A percentile compares a stretch with the other conserved stretches of the same genome.
These are phyloP conservation scores for Xestoiulus laeticollis DNA, from an alignment of 2,888 invertebrate genomes.

Conservation along the genomic window DNA sequence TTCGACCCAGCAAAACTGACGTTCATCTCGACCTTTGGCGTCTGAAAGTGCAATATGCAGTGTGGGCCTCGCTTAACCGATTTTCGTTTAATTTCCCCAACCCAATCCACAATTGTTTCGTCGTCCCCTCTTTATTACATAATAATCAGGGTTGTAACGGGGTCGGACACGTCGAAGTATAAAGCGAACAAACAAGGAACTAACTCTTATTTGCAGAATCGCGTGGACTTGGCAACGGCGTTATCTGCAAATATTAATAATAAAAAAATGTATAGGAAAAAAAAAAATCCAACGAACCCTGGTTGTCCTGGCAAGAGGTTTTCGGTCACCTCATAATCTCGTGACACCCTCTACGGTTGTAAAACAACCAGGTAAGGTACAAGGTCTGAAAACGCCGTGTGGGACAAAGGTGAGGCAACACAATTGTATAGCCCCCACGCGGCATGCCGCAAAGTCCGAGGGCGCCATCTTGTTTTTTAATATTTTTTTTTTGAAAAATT, in stretches of 20 bases:
- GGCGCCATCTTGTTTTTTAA: background rate
- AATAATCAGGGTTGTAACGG: background rate
- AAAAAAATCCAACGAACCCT: background rate
- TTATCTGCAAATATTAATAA: constrained; percentile 1
- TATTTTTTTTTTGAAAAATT: background rate
- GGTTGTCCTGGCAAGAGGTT: background rate
- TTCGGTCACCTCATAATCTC: background rate
- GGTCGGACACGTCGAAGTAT: background rate
- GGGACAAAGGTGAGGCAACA: background rate
- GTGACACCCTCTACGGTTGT: background rate
- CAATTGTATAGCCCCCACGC: background rate
- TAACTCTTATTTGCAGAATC: background rate
- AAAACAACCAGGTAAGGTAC: background rate
- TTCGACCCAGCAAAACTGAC: too few species aligned
- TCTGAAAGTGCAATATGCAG: background rate
- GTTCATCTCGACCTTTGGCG: background rate
- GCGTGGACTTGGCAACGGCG: background rate
- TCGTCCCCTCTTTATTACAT: background rate
- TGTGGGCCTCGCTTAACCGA: background rate
- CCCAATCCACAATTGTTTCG: background rate
- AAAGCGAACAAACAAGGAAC: constrained; percentile 1
- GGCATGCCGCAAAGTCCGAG: background rate
- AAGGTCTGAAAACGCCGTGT: background rate
- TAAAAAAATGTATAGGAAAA: background rate
- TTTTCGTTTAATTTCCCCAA: background rate